phyloP scores from a whole-genome alignment of 1,140 invertebrate genomes.

The Asobara japonica region DNA sequence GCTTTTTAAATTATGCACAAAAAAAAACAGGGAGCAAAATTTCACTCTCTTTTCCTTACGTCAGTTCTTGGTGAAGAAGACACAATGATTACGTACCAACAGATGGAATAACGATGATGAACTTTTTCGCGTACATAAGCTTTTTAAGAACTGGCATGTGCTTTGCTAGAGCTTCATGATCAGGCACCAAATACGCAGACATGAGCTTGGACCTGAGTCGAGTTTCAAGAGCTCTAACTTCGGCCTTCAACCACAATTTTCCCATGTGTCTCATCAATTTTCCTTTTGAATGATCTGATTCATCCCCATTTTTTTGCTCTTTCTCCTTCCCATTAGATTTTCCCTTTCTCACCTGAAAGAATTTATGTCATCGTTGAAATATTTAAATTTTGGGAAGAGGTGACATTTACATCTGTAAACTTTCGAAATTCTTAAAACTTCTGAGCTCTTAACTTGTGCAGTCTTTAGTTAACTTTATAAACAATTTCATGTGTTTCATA shows the following conservation, averaged over 20 bases:
- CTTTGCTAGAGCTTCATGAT: slow-evolving; percentile 76
- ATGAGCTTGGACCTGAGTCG: slow-evolving; percentile 64
- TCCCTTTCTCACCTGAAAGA: no score
- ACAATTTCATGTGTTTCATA: no score
- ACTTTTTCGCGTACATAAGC: slow-evolving; percentile 78
- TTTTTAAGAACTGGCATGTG: slow-evolving; percentile 81
- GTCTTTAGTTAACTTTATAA: no score
- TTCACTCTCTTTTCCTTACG: no score
- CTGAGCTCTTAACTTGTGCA: no score
- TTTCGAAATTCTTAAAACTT: no score
- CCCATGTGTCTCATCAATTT: slow-evolving; percentile 79
- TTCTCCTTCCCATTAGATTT: no score
- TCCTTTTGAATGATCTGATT: slow-evolving; percentile 49
- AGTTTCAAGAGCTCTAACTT: slow-evolving; percentile 76
- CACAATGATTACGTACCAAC: slow-evolving; percentile 71
- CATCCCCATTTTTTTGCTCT: slow-evolving; percentile 34
- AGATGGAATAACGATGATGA: slow-evolving; percentile 82
- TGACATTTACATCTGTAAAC: no score
- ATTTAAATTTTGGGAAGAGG: no score
- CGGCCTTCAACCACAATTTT: slow-evolving; percentile 78
- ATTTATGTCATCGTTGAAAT: no score
- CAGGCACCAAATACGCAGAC: slow-evolving; percentile 81
- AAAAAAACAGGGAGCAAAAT: no score
- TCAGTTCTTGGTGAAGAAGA: slow-evolving; percentile 31
- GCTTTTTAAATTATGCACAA: no score